Evolutionary conservation across 2,797 vertebrate genomes (phyloP).

Genomic region (Tenualosa thibaudeaui): DNA sequence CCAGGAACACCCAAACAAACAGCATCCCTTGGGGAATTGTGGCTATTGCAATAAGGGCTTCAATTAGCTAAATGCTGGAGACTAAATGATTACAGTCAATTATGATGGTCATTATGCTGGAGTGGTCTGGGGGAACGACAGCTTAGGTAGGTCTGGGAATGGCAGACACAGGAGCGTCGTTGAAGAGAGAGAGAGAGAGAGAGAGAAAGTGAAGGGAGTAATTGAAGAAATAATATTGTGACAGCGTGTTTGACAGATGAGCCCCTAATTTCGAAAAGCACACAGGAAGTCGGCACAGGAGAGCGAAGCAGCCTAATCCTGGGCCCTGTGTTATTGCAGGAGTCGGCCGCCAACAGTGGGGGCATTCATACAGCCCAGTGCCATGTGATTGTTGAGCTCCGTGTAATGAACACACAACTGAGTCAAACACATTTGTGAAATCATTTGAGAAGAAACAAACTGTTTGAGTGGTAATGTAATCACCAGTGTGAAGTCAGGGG

Average conservation of each 20-base stretch:
- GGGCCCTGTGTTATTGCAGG: neutral
- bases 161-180: conserved; percentile 17
- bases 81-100: conserved; percentile 53
- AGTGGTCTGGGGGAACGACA: conserved; percentile 33
- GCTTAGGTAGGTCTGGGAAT: conserved; percentile 32
- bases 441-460: neutral
- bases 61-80: conserved; percentile 55
- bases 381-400: conserved; percentile 9
- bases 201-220: conserved; percentile 27
- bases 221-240: conserved; percentile 51
- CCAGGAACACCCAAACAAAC: conserved; percentile 29
- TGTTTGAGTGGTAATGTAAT: neutral
- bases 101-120: conserved; percentile 43
- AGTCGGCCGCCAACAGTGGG: neutral
- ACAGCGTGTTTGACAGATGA: conserved; percentile 45
- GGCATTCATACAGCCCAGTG: neutral
- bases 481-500: neutral
- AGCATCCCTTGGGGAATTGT: conserved; percentile 35
- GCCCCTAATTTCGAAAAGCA: conserved; percentile 32
- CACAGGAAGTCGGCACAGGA: conserved; percentile 23
- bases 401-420: neutral
- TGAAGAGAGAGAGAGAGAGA: neutral
- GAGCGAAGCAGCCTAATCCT: conserved; percentile 26
- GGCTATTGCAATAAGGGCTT: conserved; percentile 45
- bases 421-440: neutral